Base-by-base conservation (phyloP, 2,797 vertebrate genomes). In the Chelon auratus region DNA sequence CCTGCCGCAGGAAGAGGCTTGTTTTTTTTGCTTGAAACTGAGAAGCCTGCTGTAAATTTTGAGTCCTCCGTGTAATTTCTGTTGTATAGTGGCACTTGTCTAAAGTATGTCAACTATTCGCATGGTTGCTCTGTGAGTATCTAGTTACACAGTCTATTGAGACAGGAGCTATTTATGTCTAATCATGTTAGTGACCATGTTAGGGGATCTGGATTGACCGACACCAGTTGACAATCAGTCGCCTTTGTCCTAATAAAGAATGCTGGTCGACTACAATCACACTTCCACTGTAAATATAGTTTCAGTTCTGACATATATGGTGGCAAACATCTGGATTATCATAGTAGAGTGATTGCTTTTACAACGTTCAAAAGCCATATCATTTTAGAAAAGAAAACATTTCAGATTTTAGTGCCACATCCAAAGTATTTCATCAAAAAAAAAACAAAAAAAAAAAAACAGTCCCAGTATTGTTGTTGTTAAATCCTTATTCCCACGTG, bases 121-220 rank as follows among this genome's bases (percentile, higher is more conserved):
- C 77, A 74, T 80, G 75, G 88, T 77, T 72, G 77, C 70, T 3
- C 39, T 74, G 78, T 54, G 62, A 58, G 83, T 89, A 75, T 93
- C 89, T 58, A 43, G 90, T 92, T 93, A 85, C 91, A 88, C 81
- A 75, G 83, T 84, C 79, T 77, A 89, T 89, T 77, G 85, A 88
- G 83, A 85, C 83, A 67, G 81, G 66, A 86, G 88, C 92, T 94
- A 93, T 94, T 94, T 92, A 81, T 85, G 90, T 92, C 90, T 89
- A 89, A 92, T 92, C 92, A 84, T 90, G 90, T 91, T 88, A 92
- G 89, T 92, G 92, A 82, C 87, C 92, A 91, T 92, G 89, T 93
- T 91, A 88, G 93, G 92, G 88, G 90, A 87, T 87, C 89, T 90
- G 84, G 85, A 87, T 82, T 86, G 83, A 91, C 85, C 65, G 50